A percentile compares a stretch with the other conserved stretches of the same genome.
Conservation (phyloP, 2,797 vertebrate species). For the Lepilemur septentrionalis region DNA sequence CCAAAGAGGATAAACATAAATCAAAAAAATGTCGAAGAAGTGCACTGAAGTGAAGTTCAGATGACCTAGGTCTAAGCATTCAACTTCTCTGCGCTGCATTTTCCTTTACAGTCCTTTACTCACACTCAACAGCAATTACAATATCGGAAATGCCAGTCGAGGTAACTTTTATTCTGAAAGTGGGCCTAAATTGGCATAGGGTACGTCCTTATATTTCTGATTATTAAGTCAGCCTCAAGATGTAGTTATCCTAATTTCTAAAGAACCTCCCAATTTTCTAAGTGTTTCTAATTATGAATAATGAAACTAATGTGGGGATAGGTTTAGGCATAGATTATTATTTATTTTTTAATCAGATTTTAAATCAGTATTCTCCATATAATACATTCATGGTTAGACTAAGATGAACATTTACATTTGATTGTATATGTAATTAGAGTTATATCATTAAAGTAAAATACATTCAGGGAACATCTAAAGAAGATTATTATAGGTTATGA, state of each 20-base stretch:
- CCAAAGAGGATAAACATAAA: neutral
- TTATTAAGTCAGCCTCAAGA: neutral
- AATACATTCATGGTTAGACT: slow-evolving; percentile 29
- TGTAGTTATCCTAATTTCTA: neutral
- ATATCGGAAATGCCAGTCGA: neutral
- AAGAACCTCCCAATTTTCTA: neutral
- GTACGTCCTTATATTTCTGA: neutral
- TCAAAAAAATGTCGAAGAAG: neutral
- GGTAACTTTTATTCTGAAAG: neutral
- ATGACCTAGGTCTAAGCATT: neutral
- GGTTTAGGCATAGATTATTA: slow-evolving; percentile 5
- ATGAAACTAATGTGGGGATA: slow-evolving; percentile 28
- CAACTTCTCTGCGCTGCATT: neutral
- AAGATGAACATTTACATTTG: slow-evolving; percentile 56
- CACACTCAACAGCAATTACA: neutral
- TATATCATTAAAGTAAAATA: slow-evolving; percentile 62
- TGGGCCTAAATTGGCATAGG: neutral
- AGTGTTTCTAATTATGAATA: slow-evolving; percentile 17
- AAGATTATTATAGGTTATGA: slow-evolving; percentile 74
- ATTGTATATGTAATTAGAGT: slow-evolving; percentile 28
- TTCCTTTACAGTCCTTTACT: slow-evolving; percentile 1
- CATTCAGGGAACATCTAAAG: slow-evolving; percentile 60
- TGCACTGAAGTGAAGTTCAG: neutral
- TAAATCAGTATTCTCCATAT: neutral
- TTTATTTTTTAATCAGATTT: slow-evolving; percentile 16